Conservation (phyloP, 2,113 vertebrate species). For the Oryzias celebensis region DNA sequence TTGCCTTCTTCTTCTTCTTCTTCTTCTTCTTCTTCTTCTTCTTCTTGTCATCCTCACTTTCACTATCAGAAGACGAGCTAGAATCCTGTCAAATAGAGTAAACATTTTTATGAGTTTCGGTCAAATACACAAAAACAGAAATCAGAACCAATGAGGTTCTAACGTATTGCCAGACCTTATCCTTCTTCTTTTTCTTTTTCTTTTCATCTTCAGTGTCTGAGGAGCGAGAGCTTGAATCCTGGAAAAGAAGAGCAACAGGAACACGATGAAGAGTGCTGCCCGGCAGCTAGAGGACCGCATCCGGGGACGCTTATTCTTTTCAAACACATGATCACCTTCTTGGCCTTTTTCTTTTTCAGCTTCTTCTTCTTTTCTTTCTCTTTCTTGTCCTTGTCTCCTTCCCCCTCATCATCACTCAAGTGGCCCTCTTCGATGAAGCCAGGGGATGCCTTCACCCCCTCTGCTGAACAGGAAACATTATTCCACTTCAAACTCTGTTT, state of each 20-base stretch:
- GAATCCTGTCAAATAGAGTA: conserved; percentile 39
- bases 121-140: neutral
- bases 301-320: no score
- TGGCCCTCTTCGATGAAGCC: conserved; percentile 23
- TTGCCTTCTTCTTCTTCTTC: no score
- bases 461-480: conserved; percentile 16
- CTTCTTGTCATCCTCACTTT: no score
- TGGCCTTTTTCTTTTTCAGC: conserved; percentile 46
- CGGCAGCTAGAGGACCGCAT: neutral
- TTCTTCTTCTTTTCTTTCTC: conserved; percentile 40
- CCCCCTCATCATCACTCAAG: conserved; percentile 62
- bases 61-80: conserved; percentile 19
- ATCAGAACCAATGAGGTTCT: neutral
- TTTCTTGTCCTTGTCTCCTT: conserved; percentile 28
- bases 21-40: no score
- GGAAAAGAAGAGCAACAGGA: neutral
- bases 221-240: conserved; percentile 16
- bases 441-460: neutral
- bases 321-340: conserved; percentile 30
- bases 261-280: neutral
- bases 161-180: conserved; percentile 17
- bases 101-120: neutral
- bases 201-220: conserved; percentile 27
- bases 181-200: conserved; percentile 39
- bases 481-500: neutral